phyloP scores from a whole-genome alignment of 2,888 invertebrate genomes.

The Patella pellucida region DNA sequence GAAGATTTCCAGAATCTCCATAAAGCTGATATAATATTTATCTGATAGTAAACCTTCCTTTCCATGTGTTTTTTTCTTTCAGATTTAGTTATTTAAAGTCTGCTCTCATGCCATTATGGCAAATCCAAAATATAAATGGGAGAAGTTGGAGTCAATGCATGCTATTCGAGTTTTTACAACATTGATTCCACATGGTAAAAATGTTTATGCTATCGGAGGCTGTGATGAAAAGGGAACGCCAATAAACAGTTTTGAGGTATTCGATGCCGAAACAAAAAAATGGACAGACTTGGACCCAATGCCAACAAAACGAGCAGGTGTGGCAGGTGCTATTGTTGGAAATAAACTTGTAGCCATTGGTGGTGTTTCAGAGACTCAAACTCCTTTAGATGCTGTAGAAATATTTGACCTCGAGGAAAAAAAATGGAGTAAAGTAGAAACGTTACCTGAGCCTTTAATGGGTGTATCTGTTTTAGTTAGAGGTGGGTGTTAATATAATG shows the following conservation, averaged over 20 bases:
- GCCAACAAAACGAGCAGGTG: conserved; percentile 66
- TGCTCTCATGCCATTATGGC: conserved; percentile 13
- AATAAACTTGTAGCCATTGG: conserved; percentile 63
- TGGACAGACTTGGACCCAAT: conserved; percentile 57
- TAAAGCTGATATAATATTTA: too few species aligned
- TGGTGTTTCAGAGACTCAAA: conserved; percentile 63
- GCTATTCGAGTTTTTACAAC: conserved; percentile 66
- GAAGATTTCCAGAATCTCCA: too few species aligned
- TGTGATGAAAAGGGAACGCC: conserved; percentile 67
- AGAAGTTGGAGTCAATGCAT: conserved; percentile 59
- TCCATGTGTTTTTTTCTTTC: too few species aligned
- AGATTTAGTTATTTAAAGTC: too few species aligned
- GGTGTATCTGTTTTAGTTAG: conserved; percentile 63
- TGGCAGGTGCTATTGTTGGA: conserved; percentile 54
- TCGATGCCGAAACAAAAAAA: conserved; percentile 48
- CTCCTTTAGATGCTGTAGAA: conserved; percentile 64
- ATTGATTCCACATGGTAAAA: conserved; percentile 52
- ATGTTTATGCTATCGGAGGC: conserved; percentile 65
- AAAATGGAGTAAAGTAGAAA: conserved; percentile 56
- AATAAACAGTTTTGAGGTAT: conserved; percentile 62
- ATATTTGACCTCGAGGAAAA: conserved; percentile 59
- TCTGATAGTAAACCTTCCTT: too few species aligned
- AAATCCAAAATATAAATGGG: conserved; percentile 45
- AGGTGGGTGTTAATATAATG: conserved; percentile 42
- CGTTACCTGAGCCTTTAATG: conserved; percentile 54